Conservation (phyloP, 2,113 vertebrate genomes). For the Aramus guarauna region DNA sequence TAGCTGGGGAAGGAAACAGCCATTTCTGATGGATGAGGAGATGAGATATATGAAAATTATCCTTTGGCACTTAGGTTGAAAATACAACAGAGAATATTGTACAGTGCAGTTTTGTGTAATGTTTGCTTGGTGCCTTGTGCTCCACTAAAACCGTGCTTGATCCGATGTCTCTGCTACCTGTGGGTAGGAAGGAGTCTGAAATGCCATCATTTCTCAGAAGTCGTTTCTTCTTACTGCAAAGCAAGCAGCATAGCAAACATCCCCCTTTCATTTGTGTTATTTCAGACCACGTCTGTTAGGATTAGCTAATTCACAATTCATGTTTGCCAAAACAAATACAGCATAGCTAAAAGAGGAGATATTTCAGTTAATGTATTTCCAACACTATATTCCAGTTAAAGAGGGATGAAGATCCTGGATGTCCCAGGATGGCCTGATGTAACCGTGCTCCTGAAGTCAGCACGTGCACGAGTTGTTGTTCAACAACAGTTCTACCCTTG, state of each 20-base stretch:
- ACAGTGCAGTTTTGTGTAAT: not conserved
- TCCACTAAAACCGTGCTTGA: not conserved
- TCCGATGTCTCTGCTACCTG: not conserved
- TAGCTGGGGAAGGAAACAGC: not conserved
- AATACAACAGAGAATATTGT: not conserved
- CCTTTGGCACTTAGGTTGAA: not conserved
- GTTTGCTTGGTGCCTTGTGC: not conserved
- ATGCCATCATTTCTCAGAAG: not conserved
- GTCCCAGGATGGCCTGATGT: not conserved
- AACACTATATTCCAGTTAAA: not conserved
- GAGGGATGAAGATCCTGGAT: not conserved
- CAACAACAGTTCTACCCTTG: not conserved
- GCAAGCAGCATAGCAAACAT: not conserved
- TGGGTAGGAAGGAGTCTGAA: not conserved
- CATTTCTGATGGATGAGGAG: not conserved
- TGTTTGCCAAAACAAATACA: not conserved
- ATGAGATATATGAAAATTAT: not conserved
- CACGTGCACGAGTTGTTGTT: not conserved
- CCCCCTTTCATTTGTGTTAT: too few species aligned
- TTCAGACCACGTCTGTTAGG: not conserved
- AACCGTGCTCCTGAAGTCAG: not conserved
- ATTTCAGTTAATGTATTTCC: not conserved
- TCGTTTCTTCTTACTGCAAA: not conserved
- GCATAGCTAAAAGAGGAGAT: not conserved
- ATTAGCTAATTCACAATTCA: not conserved